Evolutionary conservation across 2,888 invertebrate genomes (phyloP).

Genomic region (Xanthia icteritia): DNA sequence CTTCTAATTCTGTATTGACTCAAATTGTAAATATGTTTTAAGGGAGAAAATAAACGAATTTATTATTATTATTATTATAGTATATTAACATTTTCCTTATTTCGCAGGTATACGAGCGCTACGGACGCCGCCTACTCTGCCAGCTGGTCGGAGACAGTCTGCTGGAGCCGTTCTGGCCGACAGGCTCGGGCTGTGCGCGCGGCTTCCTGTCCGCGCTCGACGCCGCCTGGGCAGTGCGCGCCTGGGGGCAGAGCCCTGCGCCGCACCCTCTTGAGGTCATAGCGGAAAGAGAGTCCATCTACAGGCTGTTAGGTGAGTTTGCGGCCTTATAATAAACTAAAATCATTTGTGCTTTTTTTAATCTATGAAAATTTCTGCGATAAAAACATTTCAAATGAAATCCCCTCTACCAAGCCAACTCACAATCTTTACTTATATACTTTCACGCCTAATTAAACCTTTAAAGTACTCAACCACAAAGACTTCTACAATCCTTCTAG

Average conservation of each 20-base stretch:
- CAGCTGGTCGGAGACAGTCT: conserved; percentile 98
- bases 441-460: background rate
- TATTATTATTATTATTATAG: too few species aligned
- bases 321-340: background rate
- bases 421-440: background rate
- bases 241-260: conserved; percentile 92
- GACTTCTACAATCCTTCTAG: too few species aligned
- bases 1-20: too few species aligned
- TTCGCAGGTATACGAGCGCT: conserved; percentile 81
- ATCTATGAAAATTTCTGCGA: background rate
- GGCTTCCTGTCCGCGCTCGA: conserved; percentile 99
- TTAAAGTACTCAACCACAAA: too few species aligned
- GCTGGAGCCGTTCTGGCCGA: conserved; percentile 99
- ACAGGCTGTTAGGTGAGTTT: conserved; percentile 91
- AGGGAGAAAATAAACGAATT: too few species aligned
- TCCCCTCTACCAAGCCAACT: background rate
- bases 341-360: background rate
- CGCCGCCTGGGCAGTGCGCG: conserved; percentile 98
- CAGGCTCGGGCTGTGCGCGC: conserved; percentile 99
- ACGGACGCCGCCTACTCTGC: conserved; percentile 95
- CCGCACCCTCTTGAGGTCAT: conserved; percentile 95
- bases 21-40: too few species aligned
- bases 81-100: background rate
- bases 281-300: conserved; percentile 98
- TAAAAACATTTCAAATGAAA: background rate